These are phyloP conservation scores for Drosophila vallismaia DNA, from an alignment of 2,888 invertebrate species.

Conservation along the genomic window DNA sequence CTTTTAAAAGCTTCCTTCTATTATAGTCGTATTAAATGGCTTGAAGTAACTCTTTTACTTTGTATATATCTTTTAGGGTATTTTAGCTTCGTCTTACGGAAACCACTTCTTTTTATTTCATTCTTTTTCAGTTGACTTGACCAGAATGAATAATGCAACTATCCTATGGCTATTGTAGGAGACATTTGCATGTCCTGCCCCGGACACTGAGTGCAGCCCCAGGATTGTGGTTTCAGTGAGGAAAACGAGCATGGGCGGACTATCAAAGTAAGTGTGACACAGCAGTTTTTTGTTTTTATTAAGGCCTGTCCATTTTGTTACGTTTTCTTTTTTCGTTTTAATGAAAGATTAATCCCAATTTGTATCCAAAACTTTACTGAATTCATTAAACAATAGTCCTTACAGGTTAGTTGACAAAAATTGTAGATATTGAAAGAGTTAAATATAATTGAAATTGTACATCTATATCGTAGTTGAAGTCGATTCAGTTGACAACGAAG, in stretches of 20 bases:
- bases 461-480: too few species aligned
- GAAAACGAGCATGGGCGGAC: background rate
- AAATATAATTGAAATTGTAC: too few species aligned
- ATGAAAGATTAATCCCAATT: background rate
- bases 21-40: background rate
- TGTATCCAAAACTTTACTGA: too few species aligned
- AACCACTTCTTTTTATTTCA: background rate
- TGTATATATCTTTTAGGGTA: slow-evolving; percentile 1
- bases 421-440: too few species aligned
- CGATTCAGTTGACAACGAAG: too few species aligned
- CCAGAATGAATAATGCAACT: slow-evolving; percentile 48
- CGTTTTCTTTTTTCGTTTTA: background rate
- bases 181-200: slow-evolving; percentile 38
- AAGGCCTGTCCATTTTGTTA: background rate
- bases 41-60: background rate
- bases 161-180: slow-evolving; percentile 50
- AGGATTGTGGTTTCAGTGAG: slow-evolving; percentile 30
- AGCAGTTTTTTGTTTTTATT: slow-evolving; percentile 1
- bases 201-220: slow-evolving; percentile 29
- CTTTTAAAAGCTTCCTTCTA: background rate
- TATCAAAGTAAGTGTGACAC: background rate
- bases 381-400: too few species aligned
- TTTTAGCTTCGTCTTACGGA: background rate
- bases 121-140: slow-evolving; percentile 10
- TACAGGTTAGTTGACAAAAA: too few species aligned